Base-by-base conservation (phyloP, 2,888 invertebrate genomes). In the Pyrgus malvae region DNA sequence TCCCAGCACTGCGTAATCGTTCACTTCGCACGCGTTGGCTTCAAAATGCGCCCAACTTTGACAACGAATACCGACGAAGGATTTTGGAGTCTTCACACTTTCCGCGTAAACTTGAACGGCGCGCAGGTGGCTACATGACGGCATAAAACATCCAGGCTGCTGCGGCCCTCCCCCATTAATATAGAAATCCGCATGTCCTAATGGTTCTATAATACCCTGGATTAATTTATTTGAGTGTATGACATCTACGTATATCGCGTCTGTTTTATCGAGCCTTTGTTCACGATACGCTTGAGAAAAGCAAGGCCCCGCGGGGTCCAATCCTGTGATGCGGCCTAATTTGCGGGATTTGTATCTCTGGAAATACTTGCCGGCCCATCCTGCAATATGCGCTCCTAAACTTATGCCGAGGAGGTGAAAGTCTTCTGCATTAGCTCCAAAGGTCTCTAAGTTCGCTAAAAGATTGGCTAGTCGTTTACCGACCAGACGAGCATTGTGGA, bases 131-230 rank as follows among this genome's bases (percentile, higher is more conserved):
- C 91, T 91, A 59, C 91, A 91, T 1, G 83, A 80, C 0, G 88
- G 87, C 72, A 86, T 80, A 25, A 92, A 80, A 70, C 95, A 95
- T 6, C 94, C 94, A 0, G 94, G 95, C 69, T 95, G 95, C 56
- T 92, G 84, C 0, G 94, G 92, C 2, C 93, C 91, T 11, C 95
- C 95, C 14, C 92, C 92, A 65, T 95, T 95, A 3, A 95, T 93
- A 83, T 93, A 95, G 75, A 94, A 95, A 74, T 95, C 95, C 1
- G 92, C 93, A 76, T 95, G 94, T 0, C 95, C 95, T 58, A 94
- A 80, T 6, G 93, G 83, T 62, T 90, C 90, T 2, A 87, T 78
- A 6, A 88, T 79, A 38, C 91, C 91, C 75, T 90, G 90, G 16
- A 91, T 64, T 58, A 90, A 70, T 66, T 80, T 72, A 64, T 91